Percentiles rank a stretch among this genome's conserved stretches.
Evolutionary conservation across 2,888 invertebrate genomes (phyloP).

Genomic region (Stenurella melanura): DNA sequence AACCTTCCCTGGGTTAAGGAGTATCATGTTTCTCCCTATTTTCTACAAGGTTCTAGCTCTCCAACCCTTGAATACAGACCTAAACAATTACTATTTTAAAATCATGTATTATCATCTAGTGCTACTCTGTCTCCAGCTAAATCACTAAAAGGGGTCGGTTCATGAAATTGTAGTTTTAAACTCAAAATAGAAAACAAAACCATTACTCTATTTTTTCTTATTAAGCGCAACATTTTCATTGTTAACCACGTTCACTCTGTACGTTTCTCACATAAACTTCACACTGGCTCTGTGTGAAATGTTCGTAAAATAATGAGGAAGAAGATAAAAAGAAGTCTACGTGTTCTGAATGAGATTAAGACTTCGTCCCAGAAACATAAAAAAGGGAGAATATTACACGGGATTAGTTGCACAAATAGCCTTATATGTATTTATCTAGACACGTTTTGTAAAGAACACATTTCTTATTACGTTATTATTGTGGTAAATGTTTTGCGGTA

Average conservation of each 20-base stretch:
- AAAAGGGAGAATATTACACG: slow-evolving; percentile 26
- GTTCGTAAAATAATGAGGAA: slow-evolving; percentile 47
- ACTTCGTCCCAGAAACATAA: slow-evolving; percentile 28
- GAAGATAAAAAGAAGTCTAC: slow-evolving; percentile 45
- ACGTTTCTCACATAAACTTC: slow-evolving; percentile 33
- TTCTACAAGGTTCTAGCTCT: too few relatives aligned
- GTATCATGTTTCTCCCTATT: too few relatives aligned
- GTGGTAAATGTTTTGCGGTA: neutral
- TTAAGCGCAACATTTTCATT: neutral
- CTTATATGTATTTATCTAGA: slow-evolving; percentile 9
- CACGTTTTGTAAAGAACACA: neutral
- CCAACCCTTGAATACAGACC: too few relatives aligned
- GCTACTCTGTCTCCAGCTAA: too few relatives aligned
- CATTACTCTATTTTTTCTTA: neutral
- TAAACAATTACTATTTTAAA: too few relatives aligned
- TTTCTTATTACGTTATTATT: slow-evolving; percentile 3
- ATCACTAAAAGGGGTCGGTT: too few relatives aligned
- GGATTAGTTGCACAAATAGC: slow-evolving; percentile 21
- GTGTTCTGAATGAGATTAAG: slow-evolving; percentile 45
- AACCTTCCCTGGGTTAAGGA: too few relatives aligned
- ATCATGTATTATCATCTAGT: too few relatives aligned
- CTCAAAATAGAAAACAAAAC: too few relatives aligned
- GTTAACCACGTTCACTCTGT: slow-evolving; percentile 13
- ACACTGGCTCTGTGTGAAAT: slow-evolving; percentile 37
- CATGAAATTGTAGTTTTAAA: too few relatives aligned